Percentiles rank a stretch among this genome's conserved stretches.
Conservation (phyloP, 1,140 invertebrate genomes). For the Pseudomyrmex gracilis region DNA sequence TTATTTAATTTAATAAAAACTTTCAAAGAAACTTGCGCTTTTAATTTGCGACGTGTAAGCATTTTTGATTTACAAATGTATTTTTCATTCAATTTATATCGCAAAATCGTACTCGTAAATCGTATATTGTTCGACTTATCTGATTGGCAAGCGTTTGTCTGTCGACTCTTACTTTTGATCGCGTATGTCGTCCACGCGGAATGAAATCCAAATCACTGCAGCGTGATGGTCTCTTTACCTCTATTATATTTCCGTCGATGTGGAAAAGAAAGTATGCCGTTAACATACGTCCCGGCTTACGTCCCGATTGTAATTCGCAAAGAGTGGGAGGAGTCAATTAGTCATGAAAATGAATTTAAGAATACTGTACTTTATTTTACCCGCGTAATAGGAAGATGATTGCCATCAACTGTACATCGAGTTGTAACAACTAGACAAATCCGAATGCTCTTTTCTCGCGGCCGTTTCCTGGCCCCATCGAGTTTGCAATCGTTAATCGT, state of each 20-base stretch:
- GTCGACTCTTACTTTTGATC: background rate
- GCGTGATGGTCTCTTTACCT: conserved; percentile 3
- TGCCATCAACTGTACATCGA: conserved; percentile 11
- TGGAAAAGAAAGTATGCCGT: conserved; percentile 63
- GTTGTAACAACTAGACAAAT: conserved; percentile 21
- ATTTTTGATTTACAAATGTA: too few relatives aligned
- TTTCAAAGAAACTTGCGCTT: too few relatives aligned
- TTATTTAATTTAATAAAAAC: too few relatives aligned
- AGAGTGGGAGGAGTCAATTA: conserved; percentile 10
- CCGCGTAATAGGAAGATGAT: conserved; percentile 42
- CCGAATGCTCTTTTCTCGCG: background rate
- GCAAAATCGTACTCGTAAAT: too few relatives aligned
- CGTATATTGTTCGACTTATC: background rate
- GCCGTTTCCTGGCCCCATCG: conserved; percentile 10
- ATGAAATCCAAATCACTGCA: conserved; percentile 19
- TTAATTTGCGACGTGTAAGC: too few relatives aligned
- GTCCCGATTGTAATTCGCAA: conserved; percentile 31
- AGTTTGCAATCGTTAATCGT: background rate
- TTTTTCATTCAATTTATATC: too few relatives aligned
- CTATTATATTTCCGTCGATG: conserved; percentile 6
- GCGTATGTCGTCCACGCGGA: background rate
- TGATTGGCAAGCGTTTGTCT: background rate
- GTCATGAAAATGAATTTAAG: background rate
- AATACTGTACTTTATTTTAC: conserved; percentile 22
- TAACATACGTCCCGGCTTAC: conserved; percentile 14